Evolutionary conservation across 1,140 invertebrate genomes (phyloP), one percentile per base, ranked within the genome.

Genomic region (Myzus persicae): DNA sequence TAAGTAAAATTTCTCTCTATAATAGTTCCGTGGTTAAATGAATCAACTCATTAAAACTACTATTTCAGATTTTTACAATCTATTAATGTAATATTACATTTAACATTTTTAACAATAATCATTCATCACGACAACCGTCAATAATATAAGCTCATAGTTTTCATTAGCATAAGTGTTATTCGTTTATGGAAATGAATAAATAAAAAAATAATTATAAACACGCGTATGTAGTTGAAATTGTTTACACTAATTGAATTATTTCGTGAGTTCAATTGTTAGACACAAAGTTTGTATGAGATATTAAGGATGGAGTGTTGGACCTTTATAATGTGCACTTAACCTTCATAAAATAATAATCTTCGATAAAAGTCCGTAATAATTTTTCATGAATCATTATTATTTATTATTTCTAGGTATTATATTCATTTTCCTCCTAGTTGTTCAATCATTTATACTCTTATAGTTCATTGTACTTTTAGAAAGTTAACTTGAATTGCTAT

Each of bases 341-440:
- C 46, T 89, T 54, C 20, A 89, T 89, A 89, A 89, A 89, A 89
- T 89, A 89, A 89, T 36, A 89, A 89, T 38, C 46, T 54, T 54
- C 54, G 87, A 54, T 89, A 54, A 48, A 85, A 26, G 87, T 89
- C 9, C 26, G 36, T 38, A 51, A 89, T 38, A 4, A 89, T 89
- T 89, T 89, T 89, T 89, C 36, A 54, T 26, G 20, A 40, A 54
- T 54, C 46, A 26, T 89, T 54, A 54, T 54, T 89, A 89, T 89
- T 89, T 54, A 54, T 89, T 54, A 89, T 31, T 67, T 67, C 14
- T n/a, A 67, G 59, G 59, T 31, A 67, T 67, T 51, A 22, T 48
- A 11, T 22, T 87, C 36, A n/a, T 48, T 48, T 88, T n/a, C 44
- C 44, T 22, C 5, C 0, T 89, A 48, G 46, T 89, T 54, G 36